These are phyloP conservation scores for Lepisosteus oculatus DNA, from an alignment of 2,113 vertebrate species.

Conservation along the genomic window DNA sequence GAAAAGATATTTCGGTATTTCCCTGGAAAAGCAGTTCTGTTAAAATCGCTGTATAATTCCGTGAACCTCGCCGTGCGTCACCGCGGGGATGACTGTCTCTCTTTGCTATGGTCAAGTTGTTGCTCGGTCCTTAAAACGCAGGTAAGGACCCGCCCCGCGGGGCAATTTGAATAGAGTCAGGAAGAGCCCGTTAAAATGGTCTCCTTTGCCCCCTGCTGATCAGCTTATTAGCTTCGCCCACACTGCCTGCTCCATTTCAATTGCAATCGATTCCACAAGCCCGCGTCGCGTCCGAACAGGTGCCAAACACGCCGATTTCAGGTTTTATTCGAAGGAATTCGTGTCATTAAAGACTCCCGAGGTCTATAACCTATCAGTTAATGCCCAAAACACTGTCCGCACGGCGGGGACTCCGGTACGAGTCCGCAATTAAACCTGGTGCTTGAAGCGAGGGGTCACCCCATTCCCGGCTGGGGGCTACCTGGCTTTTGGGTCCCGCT, in stretches of 20 bases:
- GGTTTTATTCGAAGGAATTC: no score
- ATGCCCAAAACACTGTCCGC: no score
- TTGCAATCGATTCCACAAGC: slow-evolving; percentile 7
- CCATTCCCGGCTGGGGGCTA: no score
- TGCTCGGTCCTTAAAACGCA: slow-evolving; percentile 53
- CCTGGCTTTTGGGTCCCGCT: no score
- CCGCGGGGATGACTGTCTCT: slow-evolving; percentile 2
- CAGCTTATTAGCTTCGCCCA: slow-evolving; percentile 60
- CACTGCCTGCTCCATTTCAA: slow-evolving; percentile 26
- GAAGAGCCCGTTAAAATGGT: slow-evolving; percentile 54
- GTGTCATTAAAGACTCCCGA: no score
- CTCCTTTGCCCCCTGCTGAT: slow-evolving; percentile 73
- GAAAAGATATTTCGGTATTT: no score
- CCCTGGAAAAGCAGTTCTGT: no score
- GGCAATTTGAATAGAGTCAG: slow-evolving; percentile 57
- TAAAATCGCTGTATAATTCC: slow-evolving; percentile 13
- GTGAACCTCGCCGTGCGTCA: slow-evolving; percentile 17
- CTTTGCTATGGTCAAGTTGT: slow-evolving; percentile 35
- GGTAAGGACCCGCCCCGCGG: slow-evolving; percentile 44
- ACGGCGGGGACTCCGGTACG: no score
- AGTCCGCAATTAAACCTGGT: no score
- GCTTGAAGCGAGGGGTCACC: no score
- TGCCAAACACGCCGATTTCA: neutral
- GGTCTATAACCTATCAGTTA: no score
- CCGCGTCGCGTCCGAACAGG: slow-evolving; percentile 5